phyloP scores from a whole-genome alignment of 1,140 invertebrate species.

The Notospermus geniculatus region DNA sequence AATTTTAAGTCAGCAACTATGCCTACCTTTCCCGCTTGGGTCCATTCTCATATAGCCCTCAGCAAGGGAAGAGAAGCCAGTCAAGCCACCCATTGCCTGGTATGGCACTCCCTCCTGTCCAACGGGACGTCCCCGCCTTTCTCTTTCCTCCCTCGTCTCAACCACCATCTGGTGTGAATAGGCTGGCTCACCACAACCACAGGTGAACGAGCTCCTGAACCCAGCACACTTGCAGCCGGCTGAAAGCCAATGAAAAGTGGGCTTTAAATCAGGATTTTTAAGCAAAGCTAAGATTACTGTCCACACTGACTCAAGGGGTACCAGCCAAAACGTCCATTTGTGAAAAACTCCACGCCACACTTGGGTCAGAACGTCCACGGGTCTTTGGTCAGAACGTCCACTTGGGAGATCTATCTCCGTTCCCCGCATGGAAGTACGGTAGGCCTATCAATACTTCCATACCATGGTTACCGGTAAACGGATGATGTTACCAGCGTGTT shows the following conservation, averaged over 20 bases:
- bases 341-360: too few relatives aligned
- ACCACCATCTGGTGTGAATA: slow-evolving; percentile 48
- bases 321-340: too few relatives aligned
- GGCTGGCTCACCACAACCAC: slow-evolving; percentile 49
- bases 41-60: slow-evolving; percentile 56
- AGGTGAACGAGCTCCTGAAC: slow-evolving; percentile 53
- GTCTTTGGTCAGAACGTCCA: too few relatives aligned
- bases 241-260: slow-evolving; percentile 24
- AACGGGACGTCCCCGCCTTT: slow-evolving; percentile 25
- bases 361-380: too few relatives aligned
- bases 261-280: too few relatives aligned
- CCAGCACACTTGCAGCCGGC: slow-evolving; percentile 49
- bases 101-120: slow-evolving; percentile 29
- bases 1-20: not conserved
- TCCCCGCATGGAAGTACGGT: too few relatives aligned
- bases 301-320: too few relatives aligned
- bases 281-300: too few relatives aligned
- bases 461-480: too few relatives aligned
- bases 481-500: too few relatives aligned
- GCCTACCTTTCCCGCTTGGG: slow-evolving; percentile 52
- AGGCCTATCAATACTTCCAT: too few relatives aligned
- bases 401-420: too few relatives aligned
- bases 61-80: slow-evolving; percentile 55
- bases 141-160: slow-evolving; percentile 52
- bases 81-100: slow-evolving; percentile 56